Evolutionary conservation across 2,888 invertebrate genomes (phyloP).

Genomic region (Sclerodermus sp.): DNA sequence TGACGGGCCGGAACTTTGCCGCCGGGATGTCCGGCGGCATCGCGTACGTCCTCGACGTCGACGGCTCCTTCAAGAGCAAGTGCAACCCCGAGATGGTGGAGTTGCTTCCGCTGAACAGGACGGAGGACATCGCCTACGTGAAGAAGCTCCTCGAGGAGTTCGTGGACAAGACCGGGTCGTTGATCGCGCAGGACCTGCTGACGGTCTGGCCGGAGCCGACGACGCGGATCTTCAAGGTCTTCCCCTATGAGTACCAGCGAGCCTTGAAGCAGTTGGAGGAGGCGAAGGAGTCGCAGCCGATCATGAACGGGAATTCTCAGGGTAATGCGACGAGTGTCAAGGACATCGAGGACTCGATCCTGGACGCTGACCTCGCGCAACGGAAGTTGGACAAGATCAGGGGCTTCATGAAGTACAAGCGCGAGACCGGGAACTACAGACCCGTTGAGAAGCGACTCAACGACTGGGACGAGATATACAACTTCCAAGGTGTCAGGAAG

Average conservation of each 20-base stretch:
- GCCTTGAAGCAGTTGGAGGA: constrained; percentile 75
- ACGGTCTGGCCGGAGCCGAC: constrained; percentile 78
- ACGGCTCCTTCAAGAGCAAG: constrained; percentile 78
- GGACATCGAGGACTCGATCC: constrained; percentile 89
- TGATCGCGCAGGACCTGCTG: constrained; percentile 79
- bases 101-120: constrained; percentile 75
- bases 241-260: constrained; percentile 95
- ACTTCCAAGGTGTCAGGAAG: constrained; percentile 80
- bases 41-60: constrained; percentile 91
- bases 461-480: constrained; percentile 98
- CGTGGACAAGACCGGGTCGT: constrained; percentile 81
- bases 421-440: constrained; percentile 86
- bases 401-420: constrained; percentile 95
- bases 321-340: constrained; percentile 61
- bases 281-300: constrained; percentile 40
- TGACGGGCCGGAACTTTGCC: constrained; percentile 97
- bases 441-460: constrained; percentile 80
- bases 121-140: constrained; percentile 78
- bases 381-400: constrained; percentile 81
- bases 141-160: constrained; percentile 82
- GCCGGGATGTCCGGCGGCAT: constrained; percentile 98
- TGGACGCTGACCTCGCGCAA: constrained; percentile 75
- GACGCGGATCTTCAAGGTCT: constrained; percentile 88
- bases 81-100: constrained; percentile 98
- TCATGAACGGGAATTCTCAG: constrained; percentile 54